phyloP scores from a whole-genome alignment of 2,888 invertebrate genomes.

The Nomada lathburiana region DNA sequence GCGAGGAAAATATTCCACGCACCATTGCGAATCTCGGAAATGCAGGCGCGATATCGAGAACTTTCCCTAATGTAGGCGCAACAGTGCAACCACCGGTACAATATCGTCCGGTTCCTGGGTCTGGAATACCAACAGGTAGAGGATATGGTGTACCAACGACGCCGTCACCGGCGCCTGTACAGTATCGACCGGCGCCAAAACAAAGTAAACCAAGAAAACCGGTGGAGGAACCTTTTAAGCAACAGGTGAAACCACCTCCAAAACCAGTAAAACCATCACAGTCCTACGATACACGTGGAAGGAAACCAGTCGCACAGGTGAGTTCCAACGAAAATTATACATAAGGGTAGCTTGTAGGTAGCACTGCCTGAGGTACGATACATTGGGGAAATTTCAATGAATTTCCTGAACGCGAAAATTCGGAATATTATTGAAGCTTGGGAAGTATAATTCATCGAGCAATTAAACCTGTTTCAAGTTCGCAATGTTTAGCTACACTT shows the following conservation, averaged over 20 bases:
- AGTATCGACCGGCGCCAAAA: constrained; percentile 69
- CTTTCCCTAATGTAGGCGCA: constrained; percentile 24
- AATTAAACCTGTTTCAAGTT: too few species aligned
- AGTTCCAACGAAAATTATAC: not conserved
- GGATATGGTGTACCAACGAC: constrained; percentile 28
- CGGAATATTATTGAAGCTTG: not conserved
- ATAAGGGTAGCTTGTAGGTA: not conserved
- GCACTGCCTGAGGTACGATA: not conserved
- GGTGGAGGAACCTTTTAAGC: constrained; percentile 70
- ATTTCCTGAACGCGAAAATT: not conserved
- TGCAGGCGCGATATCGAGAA: constrained; percentile 49
- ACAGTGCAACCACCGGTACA: constrained; percentile 56
- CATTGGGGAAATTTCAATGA: not conserved
- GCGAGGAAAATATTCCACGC: constrained; percentile 63
- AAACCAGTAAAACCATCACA: constrained; percentile 62
- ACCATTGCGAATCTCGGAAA: constrained; percentile 40
- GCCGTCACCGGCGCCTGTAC: constrained; percentile 53
- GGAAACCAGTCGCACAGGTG: constrained; percentile 89
- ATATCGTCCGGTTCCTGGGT: constrained; percentile 65
- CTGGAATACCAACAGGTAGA: constrained; percentile 44
- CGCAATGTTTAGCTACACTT: too few species aligned
- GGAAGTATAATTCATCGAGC: not conserved
- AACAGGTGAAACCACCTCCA: constrained; percentile 60
- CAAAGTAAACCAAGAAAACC: constrained; percentile 73
- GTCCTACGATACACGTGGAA: constrained; percentile 76